Evolutionary conservation across 35 echinoderm and acorn worm genomes (phyloP).

Genomic region (Hemicentrotus pulcherrimus): DNA sequence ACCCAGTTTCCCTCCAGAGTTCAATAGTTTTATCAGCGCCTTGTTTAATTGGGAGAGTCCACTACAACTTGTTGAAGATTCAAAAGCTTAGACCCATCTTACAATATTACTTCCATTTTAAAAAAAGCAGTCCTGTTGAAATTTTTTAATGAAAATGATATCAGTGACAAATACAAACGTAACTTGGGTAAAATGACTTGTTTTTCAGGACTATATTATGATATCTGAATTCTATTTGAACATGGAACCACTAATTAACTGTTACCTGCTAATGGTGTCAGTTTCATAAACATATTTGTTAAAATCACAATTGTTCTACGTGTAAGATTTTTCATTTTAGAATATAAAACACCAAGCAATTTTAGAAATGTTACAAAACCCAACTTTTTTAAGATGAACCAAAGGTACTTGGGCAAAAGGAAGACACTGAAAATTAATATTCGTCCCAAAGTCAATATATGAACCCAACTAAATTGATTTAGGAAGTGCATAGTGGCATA

Average conservation of each 20-base stretch:
- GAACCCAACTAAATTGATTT: background rate
- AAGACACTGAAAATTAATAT: background rate
- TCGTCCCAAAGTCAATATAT: background rate
- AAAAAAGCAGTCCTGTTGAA: no score
- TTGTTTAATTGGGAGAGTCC: background rate
- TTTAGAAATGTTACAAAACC: background rate
- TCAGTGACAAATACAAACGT: background rate
- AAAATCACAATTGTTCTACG: no score
- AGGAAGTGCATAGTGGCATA: background rate
- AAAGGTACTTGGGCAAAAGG: background rate
- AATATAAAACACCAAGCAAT: no score
- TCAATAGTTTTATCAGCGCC: background rate
- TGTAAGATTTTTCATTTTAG: no score
- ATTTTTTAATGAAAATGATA: background rate
- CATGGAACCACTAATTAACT: background rate
- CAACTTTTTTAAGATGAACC: background rate
- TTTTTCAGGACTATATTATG: background rate
- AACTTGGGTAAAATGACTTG: background rate
- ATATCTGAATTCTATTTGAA: background rate
- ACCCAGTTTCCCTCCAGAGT: background rate
- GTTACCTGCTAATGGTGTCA: background rate
- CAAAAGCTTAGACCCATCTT: background rate
- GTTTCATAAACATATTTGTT: no score
- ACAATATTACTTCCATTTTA: background rate
- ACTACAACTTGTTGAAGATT: background rate